Conservation (phyloP, 2,797 vertebrate species). For the Bradypodion pumilum region DNA sequence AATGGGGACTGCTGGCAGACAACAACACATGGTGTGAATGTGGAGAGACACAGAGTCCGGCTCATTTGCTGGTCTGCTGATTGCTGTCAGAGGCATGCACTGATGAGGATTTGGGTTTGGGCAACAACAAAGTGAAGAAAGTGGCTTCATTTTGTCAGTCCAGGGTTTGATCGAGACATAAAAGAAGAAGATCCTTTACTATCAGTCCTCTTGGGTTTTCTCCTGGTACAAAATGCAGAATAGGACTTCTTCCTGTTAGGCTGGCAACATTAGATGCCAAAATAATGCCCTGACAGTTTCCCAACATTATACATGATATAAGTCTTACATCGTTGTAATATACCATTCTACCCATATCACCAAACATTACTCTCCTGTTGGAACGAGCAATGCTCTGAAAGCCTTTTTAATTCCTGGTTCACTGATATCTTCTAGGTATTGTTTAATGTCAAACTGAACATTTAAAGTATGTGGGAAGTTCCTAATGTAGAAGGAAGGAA, state of each 20-base stretch:
- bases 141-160: too few relatives aligned
- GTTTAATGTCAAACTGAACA: slow-evolving; percentile 8
- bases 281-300: neutral
- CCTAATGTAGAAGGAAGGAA: neutral
- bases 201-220: neutral
- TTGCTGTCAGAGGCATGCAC: too few relatives aligned
- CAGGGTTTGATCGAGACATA: too few relatives aligned
- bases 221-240: neutral
- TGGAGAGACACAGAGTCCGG: too few relatives aligned
- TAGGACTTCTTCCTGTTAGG: neutral
- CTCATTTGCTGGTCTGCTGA: too few relatives aligned
- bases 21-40: too few relatives aligned
- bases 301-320: neutral
- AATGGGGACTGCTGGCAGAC: too few relatives aligned
- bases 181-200: neutral
- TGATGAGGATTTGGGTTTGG: too few relatives aligned
- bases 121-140: too few relatives aligned
- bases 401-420: neutral
- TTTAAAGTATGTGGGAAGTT: slow-evolving; percentile 2
- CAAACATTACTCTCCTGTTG: neutral
- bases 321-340: neutral
- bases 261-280: neutral
- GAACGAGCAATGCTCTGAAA: neutral
- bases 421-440: neutral
- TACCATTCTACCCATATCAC: neutral